phyloP scores from a whole-genome alignment of 1,140 invertebrate species.

The Olivierus martensii region DNA sequence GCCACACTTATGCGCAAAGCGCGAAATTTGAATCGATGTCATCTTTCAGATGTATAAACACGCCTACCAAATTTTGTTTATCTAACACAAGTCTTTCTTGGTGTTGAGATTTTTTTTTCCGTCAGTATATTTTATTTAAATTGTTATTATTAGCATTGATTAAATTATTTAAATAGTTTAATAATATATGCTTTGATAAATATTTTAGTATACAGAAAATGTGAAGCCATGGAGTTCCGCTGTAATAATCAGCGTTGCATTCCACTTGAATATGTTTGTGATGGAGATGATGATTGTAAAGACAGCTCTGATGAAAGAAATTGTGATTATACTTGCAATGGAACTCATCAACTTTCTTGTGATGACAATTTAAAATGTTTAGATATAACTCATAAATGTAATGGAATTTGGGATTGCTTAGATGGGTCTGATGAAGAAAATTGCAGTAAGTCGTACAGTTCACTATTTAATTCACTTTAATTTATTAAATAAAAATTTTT shows the following conservation, averaged over 20 bases:
- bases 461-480: no score
- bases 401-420: conserved; percentile 44
- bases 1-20: no score
- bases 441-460: conserved; percentile 27
- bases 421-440: conserved; percentile 44
- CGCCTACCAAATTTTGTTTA: no score
- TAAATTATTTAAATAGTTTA: not conserved
- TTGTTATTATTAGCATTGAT: no score
- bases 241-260: conserved; percentile 86
- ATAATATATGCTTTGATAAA: not conserved
- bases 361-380: conserved; percentile 24
- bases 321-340: conserved; percentile 42
- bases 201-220: conserved; percentile 25
- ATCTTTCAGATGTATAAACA: no score
- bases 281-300: conserved; percentile 87
- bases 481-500: no score
- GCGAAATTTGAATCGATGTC: no score
- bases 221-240: conserved; percentile 47
- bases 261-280: conserved; percentile 81
- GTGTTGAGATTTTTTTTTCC: no score
- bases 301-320: conserved; percentile 88
- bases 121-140: no score
- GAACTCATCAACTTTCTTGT: conserved; percentile 24
- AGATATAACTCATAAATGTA: conserved; percentile 31
- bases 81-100: no score